Conservation (phyloP, 2,113 vertebrate species). For the human region GRCh38 chr2:129053501-129054000, state of each 20-base stretch:
- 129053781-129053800: background rate
- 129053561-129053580: background rate
- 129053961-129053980: background rate
- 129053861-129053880: background rate
- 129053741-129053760: background rate
- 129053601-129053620: background rate
- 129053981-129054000: background rate
- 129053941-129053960: background rate
- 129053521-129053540: background rate
- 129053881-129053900: background rate
- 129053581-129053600: background rate
- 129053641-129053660: background rate
- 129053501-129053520: background rate
- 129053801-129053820: background rate
- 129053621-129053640: background rate
- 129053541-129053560: background rate
- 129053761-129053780: background rate
- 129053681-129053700: background rate
- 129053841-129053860: background rate
- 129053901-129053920: background rate
- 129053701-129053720: background rate
- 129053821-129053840: background rate
- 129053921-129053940: background rate
- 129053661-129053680: background rate
- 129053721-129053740: background rate